Percentiles rank a stretch among this genome's conserved stretches.
Evolutionary conservation across 2,797 vertebrate species (phyloP).

Genomic region (Botia almorhae): DNA sequence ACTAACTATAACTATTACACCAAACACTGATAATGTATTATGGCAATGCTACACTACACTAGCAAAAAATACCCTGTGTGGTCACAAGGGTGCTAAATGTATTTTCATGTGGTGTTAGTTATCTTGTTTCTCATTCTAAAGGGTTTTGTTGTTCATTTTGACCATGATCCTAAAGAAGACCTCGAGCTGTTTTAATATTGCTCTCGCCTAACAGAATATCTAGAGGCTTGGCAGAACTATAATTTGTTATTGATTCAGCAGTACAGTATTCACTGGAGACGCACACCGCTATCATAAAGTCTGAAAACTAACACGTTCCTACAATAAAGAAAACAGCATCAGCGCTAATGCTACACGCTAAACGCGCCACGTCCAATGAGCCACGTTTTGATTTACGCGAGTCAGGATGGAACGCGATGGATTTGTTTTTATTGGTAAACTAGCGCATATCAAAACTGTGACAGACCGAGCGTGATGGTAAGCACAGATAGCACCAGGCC

Average conservation of each 20-base stretch:
- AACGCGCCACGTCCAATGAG: constrained; percentile 12
- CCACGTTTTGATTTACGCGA: constrained; percentile 3
- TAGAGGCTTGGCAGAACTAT: constrained; percentile 38
- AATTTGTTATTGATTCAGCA: constrained; percentile 59
- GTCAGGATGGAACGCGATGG: constrained; percentile 7
- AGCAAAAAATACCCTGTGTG: background rate
- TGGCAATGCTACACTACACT: background rate
- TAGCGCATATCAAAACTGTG: constrained; percentile 34
- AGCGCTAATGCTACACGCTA: background rate
- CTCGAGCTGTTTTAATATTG: constrained; percentile 55
- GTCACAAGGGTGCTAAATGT: background rate
- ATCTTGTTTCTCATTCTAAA: constrained; percentile 39
- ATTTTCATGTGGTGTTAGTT: constrained; percentile 17
- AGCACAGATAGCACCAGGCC: background rate
- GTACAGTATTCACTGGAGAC: constrained; percentile 46
- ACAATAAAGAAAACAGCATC: constrained; percentile 1
- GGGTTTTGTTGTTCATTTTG: constrained; percentile 43
- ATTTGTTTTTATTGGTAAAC: constrained; percentile 45
- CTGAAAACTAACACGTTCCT: constrained; percentile 34
- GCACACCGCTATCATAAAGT: constrained; percentile 4
- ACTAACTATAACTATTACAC: no score
- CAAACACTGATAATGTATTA: background rate
- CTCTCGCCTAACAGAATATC: constrained; percentile 46
- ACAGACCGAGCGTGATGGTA: constrained; percentile 30
- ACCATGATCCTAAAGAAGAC: constrained; percentile 54